Base-by-base conservation (phyloP, 2,888 invertebrate species). In the Drosophila mettleri region DNA sequence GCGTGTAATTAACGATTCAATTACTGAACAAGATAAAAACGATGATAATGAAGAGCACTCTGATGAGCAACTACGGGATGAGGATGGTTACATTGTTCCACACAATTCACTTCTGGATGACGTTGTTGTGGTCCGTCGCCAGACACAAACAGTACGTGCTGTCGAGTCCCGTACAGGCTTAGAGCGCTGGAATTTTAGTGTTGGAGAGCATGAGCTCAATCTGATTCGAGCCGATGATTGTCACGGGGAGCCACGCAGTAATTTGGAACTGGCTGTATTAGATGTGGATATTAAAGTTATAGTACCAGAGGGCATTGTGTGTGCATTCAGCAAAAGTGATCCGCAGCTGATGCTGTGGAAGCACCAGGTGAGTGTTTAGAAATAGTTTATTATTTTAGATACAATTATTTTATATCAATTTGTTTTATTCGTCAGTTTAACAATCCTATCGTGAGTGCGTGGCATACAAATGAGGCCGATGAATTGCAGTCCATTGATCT, bases 171-270 rank as follows among this genome's bases (percentile, higher is more conserved):
- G 96, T 54, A 95, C 95, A 10, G 98, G 99, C 2, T 92, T 93
- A 45, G 98, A 99, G 93, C 93, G 98, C 89, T 98, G 98, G 98
- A 98, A 98, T 93, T 98, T 98, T 91, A 98, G 98, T 91, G 98
- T 98, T 22, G 98, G 96, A 0, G 95, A 96, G 78, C 97, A 98
- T 91, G 96, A 98, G 79, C 90, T 98, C 52, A 95, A 95, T 59
- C 64, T 95, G 86, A 87, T 93, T 60, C 92, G 93, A 60, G 92
- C 93, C 46, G 89, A 90, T 36, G 94, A 94, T 66, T 95, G 95
- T 63, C 92, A 90, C 57, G 74, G 88, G 52, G 79, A 81, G 46
- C 60, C 84, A n/a, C 86, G 83, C 14, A 90, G 74, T 41, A 89
- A 91, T 1, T 34, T 90, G 22, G 91, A 92, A 60, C 73, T 90